Conservation (phyloP, 2,113 vertebrate species). For the Chauna torquata region DNA sequence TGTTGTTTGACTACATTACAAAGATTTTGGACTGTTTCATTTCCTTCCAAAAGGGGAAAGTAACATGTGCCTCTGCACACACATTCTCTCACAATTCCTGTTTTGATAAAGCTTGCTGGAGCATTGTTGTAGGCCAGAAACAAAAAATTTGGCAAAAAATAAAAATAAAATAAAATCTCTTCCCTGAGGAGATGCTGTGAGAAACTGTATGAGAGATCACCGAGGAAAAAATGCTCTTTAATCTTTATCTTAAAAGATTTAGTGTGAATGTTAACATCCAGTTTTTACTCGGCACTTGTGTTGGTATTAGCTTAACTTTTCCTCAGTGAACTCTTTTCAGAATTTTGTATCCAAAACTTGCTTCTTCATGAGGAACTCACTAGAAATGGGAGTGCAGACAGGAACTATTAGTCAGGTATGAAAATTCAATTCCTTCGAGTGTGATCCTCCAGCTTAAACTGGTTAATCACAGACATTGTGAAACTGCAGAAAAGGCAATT, state of each 20-base stretch:
- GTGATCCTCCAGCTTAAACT: background rate
- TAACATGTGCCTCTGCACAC: rapidly evolving
- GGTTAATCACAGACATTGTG: background rate
- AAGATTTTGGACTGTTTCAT: background rate
- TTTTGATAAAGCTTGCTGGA: background rate
- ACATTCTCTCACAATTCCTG: background rate
- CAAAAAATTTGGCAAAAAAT: background rate
- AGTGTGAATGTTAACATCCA: background rate
- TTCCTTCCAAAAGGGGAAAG: background rate
- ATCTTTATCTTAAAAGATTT: background rate
- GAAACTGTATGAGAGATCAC: background rate
- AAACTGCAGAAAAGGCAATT: conserved; percentile 42
- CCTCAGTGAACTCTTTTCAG: background rate
- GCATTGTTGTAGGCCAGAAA: background rate
- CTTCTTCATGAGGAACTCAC: background rate
- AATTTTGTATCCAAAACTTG: background rate
- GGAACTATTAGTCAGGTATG: conserved; percentile 22
- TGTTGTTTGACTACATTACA: background rate
- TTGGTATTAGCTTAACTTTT: background rate
- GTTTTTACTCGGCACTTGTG: rapidly evolving
- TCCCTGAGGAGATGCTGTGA: background rate
- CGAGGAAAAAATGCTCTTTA: background rate
- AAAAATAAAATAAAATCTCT: background rate
- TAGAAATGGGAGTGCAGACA: background rate
- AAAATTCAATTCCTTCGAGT: conserved; percentile 13